Percentiles rank a stretch among this genome's conserved stretches.
Conservation (phyloP, 2,113 vertebrate genomes). For the Hypomesus transpacificus region DNA sequence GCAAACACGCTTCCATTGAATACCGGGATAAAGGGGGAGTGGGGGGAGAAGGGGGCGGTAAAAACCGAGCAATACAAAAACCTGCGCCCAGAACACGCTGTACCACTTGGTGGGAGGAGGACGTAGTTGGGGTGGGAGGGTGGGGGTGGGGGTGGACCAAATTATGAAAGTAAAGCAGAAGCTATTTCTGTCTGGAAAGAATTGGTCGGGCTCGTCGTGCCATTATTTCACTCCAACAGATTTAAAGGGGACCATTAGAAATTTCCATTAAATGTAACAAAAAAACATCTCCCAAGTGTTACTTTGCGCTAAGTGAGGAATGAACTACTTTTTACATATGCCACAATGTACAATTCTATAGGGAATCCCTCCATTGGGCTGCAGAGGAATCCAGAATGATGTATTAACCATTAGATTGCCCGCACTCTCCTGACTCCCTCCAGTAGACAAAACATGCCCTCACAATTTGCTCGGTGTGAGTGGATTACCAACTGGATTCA, state of each 20-base stretch:
- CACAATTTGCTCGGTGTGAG: slow-evolving; percentile 40
- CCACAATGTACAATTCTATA: slow-evolving; percentile 60
- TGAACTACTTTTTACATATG: slow-evolving; percentile 73
- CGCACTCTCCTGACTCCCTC: slow-evolving; percentile 50
- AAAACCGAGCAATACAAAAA: background rate
- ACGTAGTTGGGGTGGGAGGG: background rate
- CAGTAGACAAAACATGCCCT: slow-evolving; percentile 44
- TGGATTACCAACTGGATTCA: slow-evolving; percentile 46
- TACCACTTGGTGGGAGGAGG: background rate
- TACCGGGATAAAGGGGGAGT: background rate
- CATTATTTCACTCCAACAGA: slow-evolving; percentile 1
- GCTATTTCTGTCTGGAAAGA: slow-evolving; percentile 1
- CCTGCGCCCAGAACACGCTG: background rate
- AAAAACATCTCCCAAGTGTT: slow-evolving; percentile 68
- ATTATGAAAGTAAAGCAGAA: background rate
- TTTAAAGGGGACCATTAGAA: slow-evolving; percentile 67
- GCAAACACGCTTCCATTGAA: background rate
- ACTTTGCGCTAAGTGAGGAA: slow-evolving; percentile 67
- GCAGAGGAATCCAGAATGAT: slow-evolving; percentile 40
- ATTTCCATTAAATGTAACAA: slow-evolving; percentile 67
- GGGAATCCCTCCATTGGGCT: slow-evolving; percentile 61
- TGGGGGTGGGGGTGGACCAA: background rate
- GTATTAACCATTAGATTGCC: slow-evolving; percentile 65
- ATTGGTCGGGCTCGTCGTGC: background rate
- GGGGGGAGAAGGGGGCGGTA: background rate